Percentiles rank a stretch among this genome's conserved stretches.
These are phyloP conservation scores for Sceliomorpha sp. DNA, from an alignment of 2,888 invertebrate species.

Conservation along the genomic window DNA sequence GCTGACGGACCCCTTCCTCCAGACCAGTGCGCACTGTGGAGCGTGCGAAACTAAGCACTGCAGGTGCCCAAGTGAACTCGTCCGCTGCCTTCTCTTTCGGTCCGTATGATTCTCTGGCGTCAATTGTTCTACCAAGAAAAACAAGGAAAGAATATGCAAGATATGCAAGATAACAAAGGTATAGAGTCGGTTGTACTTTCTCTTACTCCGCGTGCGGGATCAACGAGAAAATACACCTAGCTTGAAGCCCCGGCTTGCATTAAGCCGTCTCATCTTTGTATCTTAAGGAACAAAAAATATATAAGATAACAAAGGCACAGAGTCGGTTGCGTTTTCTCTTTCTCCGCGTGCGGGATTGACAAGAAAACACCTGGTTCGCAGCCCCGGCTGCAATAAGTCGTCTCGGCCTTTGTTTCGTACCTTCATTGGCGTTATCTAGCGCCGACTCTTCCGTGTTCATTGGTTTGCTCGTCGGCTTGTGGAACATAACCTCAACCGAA, in stretches of 20 bases:
- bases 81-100: conserved; percentile 4
- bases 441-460: neutral
- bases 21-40: conserved; percentile 2
- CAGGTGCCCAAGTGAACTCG: conserved; percentile 11
- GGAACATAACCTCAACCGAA: neutral
- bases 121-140: no score
- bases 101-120: conserved; percentile 16
- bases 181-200: no score
- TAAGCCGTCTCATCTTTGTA: neutral
- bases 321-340: conserved; percentile 20
- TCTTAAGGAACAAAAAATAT: neutral
- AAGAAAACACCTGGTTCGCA: conserved; percentile 16
- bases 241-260: no score
- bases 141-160: no score
- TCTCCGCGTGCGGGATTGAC: conserved; percentile 3
- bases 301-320: conserved; percentile 9
- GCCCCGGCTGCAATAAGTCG: conserved; percentile 21
- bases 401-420: conserved; percentile 17
- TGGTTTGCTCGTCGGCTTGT: neutral
- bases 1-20: neutral
- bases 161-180: no score
- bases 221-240: no score
- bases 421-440: neutral
- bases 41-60: conserved; percentile 1
- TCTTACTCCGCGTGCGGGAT: no score